phyloP scores from a whole-genome alignment of 2,888 invertebrate species.

The Fragum whitleyi region DNA sequence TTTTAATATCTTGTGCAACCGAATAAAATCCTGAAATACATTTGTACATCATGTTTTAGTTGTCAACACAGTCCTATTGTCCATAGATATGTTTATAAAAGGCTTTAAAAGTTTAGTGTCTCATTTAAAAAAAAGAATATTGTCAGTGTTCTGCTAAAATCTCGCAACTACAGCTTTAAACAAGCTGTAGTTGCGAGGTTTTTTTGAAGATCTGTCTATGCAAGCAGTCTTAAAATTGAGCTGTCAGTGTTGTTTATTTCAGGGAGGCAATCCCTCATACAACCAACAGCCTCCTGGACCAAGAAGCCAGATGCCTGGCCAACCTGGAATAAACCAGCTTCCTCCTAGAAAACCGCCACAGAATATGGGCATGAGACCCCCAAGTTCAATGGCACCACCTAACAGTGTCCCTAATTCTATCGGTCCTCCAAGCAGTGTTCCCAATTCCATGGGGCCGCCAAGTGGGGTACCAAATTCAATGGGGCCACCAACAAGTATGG shows the following conservation, averaged over 20 bases:
- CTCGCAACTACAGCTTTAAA: no score
- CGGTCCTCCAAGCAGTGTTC: constrained; percentile 4
- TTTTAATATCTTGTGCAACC: no score
- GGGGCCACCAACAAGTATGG: constrained; percentile 5
- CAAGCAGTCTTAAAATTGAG: no score
- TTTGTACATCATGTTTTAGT: no score
- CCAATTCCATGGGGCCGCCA: neutral
- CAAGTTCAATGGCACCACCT: constrained; percentile 45
- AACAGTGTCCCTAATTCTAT: constrained; percentile 13
- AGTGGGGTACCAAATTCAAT: neutral
- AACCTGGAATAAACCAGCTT: constrained; percentile 38
- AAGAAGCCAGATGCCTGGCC: constrained; percentile 3
- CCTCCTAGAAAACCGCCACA: constrained; percentile 28
- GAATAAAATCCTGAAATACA: no score
- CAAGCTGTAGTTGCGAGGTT: no score
- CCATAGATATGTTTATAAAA: no score
- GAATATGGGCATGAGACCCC: constrained; percentile 47
- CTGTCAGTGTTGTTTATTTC: neutral
- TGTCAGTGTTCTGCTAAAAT: no score
- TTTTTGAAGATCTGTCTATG: no score
- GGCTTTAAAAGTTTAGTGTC: no score
- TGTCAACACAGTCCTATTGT: no score
- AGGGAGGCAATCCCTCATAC: constrained; percentile 48
- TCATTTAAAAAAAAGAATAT: no score
- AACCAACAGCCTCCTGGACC: constrained; percentile 14